Evolutionary conservation across 2,113 vertebrate genomes (phyloP).

Genomic region (Phyllopteryx taeniolatus): DNA sequence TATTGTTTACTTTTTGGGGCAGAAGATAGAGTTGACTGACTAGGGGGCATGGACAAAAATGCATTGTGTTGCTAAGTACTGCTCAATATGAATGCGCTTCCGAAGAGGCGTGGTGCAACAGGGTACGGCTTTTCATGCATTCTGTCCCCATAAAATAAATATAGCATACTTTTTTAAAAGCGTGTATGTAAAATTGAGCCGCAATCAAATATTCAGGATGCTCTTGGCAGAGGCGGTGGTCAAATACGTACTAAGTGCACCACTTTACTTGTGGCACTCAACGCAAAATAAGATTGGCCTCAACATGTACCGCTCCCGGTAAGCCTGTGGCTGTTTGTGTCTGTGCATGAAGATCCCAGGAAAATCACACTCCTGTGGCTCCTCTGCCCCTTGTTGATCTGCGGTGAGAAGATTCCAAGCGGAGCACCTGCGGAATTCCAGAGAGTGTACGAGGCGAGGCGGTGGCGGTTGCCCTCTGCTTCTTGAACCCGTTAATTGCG

Average conservation of each 20-base stretch:
- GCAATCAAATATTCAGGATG: constrained; percentile 69
- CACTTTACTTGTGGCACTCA: constrained; percentile 60
- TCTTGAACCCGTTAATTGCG: constrained; percentile 64
- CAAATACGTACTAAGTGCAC: constrained; percentile 50
- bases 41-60: constrained; percentile 38
- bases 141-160: constrained; percentile 78
- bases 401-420: constrained; percentile 37
- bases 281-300: constrained; percentile 55
- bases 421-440: constrained; percentile 31
- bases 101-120: constrained; percentile 51
- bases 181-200: constrained; percentile 62
- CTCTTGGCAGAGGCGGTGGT: constrained; percentile 52
- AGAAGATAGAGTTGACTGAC: constrained; percentile 23
- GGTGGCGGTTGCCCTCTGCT: constrained; percentile 33
- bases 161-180: constrained; percentile 73
- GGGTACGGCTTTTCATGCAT: constrained; percentile 58
- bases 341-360: constrained; percentile 44
- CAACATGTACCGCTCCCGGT: constrained; percentile 39
- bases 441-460: constrained; percentile 4
- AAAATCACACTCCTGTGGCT: constrained; percentile 31
- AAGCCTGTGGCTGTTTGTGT: constrained; percentile 62
- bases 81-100: constrained; percentile 51
- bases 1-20: constrained; percentile 5
- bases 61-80: constrained; percentile 59
- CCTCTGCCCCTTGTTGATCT: constrained; percentile 34